Percentiles rank a stretch among this genome's conserved stretches.
Conservation (phyloP, 2,888 invertebrate species). For the Phengaris alcon region DNA sequence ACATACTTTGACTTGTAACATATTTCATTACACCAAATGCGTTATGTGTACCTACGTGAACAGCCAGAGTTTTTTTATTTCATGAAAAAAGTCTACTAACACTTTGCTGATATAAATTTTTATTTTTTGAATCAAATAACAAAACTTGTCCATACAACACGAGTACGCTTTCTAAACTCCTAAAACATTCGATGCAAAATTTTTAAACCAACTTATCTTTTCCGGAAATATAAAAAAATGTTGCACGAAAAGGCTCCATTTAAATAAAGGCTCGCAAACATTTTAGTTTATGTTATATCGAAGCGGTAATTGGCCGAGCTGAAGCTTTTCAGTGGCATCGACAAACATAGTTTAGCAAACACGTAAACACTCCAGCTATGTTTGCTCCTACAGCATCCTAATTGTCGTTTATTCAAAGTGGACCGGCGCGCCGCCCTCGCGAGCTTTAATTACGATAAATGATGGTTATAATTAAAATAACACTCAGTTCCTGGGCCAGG, state of each 20-base stretch:
- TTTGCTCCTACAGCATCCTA: slow-evolving; percentile 61
- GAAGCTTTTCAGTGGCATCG: slow-evolving; percentile 55
- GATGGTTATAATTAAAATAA: slow-evolving; percentile 79
- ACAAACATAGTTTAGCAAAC: slow-evolving; percentile 57
- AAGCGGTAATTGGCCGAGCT: slow-evolving; percentile 49
- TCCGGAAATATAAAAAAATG: slow-evolving; percentile 7
- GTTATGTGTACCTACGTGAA: not conserved
- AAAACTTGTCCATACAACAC: not conserved
- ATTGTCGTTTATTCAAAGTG: slow-evolving; percentile 66
- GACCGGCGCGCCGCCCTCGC: slow-evolving; percentile 45
- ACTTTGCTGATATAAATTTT: not conserved
- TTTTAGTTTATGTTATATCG: slow-evolving; percentile 31
- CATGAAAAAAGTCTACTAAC: too few species aligned
- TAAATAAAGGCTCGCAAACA: slow-evolving; percentile 25
- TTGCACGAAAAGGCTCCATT: slow-evolving; percentile 42
- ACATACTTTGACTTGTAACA: too few species aligned
- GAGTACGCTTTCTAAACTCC: not conserved
- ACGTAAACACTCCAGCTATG: slow-evolving; percentile 50
- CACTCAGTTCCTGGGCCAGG: slow-evolving; percentile 57
- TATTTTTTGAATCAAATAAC: not conserved
- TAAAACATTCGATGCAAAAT: not conserved
- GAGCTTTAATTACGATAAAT: slow-evolving; percentile 76
- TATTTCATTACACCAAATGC: too few species aligned
- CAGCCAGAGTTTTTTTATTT: too few species aligned
- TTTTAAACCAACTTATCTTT: slow-evolving; percentile 13